Evolutionary conservation across 1,140 invertebrate species (phyloP), one percentile per base, ranked within the genome.

Genomic region (Odontomachus brunneus): DNA sequence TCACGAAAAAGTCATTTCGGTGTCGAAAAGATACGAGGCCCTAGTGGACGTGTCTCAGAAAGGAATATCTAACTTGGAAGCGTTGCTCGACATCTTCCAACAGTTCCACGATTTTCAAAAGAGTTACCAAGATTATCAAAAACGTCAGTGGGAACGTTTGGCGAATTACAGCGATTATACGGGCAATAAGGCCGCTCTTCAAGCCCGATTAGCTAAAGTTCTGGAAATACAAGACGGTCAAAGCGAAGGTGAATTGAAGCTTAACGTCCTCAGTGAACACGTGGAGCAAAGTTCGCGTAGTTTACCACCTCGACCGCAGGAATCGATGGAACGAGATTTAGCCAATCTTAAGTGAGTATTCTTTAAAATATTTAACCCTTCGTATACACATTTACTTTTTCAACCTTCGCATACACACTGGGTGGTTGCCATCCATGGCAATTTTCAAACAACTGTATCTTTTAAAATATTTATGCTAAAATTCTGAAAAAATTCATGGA

Each of bases 61-160:
- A 26, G 93, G 95, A 15, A 96, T 98, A 17, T 95, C 95, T 17
- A 96, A 96, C 89, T 94, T 98, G 19, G 98, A 98, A 90, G 95
- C 95, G 59, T 95, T 96, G 9, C 94, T 97, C 11, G 97, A 98
- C 49, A 95, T 97, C 9, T 97, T 97, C 87, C 97, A 97, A 91
- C 96, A 97, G 85, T 98, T 98, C 90, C 96, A 96, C 85, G 97
- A 98, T 89, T 94, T 97, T n/a, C 96, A 97, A 85, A 98, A 98
- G 93, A 95, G 96, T 0, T 96, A 97, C 82, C 96, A 97, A 93
- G 97, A 98, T 90, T 97, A 97, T 93, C 97, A 98, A 89, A 98
- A 98, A 90, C 97, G 97, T 85, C 95, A 97, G 15, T 98, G 97
- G 97, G 97, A 98, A 90, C 96, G 96, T 87, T 92, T 98, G 0